A percentile compares a stretch with the other conserved stretches of the same genome.
phyloP scores from a whole-genome alignment of 1,140 invertebrate genomes.

The Platyscapa corneri region DNA sequence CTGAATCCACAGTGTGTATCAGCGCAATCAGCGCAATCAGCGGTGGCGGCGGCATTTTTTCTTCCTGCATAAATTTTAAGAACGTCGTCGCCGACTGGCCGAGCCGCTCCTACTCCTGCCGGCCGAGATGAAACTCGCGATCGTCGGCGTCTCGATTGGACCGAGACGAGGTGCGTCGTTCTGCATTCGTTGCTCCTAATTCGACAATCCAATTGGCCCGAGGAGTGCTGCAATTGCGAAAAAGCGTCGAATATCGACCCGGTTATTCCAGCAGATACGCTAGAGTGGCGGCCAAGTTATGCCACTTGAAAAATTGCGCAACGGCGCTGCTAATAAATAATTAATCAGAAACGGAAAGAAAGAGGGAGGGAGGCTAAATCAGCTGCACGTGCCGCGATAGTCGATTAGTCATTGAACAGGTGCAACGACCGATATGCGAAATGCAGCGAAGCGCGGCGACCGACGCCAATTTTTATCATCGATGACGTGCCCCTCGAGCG shows the following conservation, averaged over 20 bases:
- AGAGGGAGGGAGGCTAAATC: not conserved
- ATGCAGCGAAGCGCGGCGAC: conserved; percentile 22
- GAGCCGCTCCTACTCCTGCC: too few relatives aligned
- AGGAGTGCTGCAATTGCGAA: not conserved
- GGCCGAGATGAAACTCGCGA: too few relatives aligned
- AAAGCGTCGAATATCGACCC: not conserved
- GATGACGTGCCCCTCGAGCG: not conserved
- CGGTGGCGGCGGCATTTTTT: too few relatives aligned
- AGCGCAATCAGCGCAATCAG: too few relatives aligned
- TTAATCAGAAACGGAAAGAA: conserved; percentile 1
- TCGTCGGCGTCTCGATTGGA: not conserved
- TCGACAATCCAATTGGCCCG: not conserved
- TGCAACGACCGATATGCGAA: conserved; percentile 39
- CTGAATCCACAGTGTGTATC: too few relatives aligned
- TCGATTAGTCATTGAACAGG: conserved; percentile 29
- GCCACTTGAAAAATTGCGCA: too few relatives aligned
- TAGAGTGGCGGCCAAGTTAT: not conserved
- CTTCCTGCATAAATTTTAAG: too few relatives aligned
- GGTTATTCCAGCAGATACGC: not conserved
- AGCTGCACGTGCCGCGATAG: conserved; percentile 23
- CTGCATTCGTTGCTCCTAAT: not conserved
- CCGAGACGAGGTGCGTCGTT: not conserved
- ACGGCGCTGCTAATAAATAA: conserved; percentile 1
- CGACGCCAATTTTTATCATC: conserved; percentile 37
- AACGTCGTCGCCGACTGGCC: too few relatives aligned